A percentile compares a stretch with the other conserved stretches of the same genome.
phyloP scores from a whole-genome alignment of 37 sponge, comb jelly and placozoan genomes.

The Tethya wilhelma region DNA sequence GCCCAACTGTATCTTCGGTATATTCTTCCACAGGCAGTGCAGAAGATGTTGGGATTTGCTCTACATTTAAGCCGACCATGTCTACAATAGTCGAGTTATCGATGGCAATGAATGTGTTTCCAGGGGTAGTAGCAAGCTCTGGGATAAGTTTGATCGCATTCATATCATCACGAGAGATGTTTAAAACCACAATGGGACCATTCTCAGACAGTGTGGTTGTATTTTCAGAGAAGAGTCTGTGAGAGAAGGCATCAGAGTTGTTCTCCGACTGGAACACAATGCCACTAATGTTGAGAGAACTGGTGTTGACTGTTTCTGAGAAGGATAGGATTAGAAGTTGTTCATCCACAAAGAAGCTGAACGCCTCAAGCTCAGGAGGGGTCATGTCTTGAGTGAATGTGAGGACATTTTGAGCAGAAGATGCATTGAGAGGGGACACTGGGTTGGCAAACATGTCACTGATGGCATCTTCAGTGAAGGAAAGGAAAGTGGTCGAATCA shows the following conservation, averaged over 20 bases:
- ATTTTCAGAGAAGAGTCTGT: conserved; percentile 46
- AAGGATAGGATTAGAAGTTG: conserved; percentile 63
- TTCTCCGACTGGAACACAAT: conserved; percentile 44
- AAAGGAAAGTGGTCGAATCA: conserved; percentile 55
- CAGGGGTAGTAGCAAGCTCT: conserved; percentile 56
- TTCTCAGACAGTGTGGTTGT: conserved; percentile 49
- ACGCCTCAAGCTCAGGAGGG: conserved; percentile 51
- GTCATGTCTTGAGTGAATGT: conserved; percentile 58
- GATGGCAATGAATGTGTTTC: conserved; percentile 76
- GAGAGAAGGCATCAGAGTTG: not conserved
- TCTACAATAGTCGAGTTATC: conserved; percentile 62
- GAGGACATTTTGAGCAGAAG: conserved; percentile 18
- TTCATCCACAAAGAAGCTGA: conserved; percentile 52
- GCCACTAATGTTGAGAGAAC: conserved; percentile 79
- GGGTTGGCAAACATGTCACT: conserved; percentile 81
- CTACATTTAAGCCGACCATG: conserved; percentile 66
- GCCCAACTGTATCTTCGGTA: conserved; percentile 59
- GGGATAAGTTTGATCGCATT: conserved; percentile 78
- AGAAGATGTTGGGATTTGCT: conserved; percentile 18
- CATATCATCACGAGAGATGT: conserved; percentile 72
- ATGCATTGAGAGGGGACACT: conserved; percentile 30
- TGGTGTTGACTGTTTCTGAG: conserved; percentile 86
- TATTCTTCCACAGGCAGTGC: conserved; percentile 41
- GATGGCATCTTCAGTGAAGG: conserved; percentile 58
- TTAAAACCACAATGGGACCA: conserved; percentile 54